phyloP scores from a whole-genome alignment of 2,888 invertebrate species.

The Tenthredo scrophulariae region DNA sequence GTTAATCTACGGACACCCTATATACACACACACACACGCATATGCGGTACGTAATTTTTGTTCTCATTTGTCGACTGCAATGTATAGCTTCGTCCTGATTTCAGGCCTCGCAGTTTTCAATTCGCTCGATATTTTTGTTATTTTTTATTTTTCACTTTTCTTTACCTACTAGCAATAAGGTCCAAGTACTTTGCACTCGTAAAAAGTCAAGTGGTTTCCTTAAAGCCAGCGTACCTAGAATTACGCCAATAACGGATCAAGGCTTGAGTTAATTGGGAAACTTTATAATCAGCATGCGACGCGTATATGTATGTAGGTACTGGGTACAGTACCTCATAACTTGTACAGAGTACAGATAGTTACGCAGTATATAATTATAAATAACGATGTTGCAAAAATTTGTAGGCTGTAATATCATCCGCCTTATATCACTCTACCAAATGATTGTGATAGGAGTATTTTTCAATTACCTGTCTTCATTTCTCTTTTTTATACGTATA shows the following conservation, averaged over 20 bases:
- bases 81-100: not conserved
- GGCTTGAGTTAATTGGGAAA: slow-evolving; percentile 36
- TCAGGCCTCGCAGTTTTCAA: not conserved
- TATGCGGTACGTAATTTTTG: not conserved
- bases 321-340: not conserved
- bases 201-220: slow-evolving; percentile 26
- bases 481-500: not conserved
- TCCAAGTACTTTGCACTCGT: slow-evolving; percentile 20
- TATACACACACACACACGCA: not conserved
- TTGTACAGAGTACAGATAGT: not conserved
- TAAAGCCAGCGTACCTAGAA: slow-evolving; percentile 8
- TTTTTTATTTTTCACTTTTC: not conserved
- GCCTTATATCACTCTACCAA: not conserved
- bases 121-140: not conserved
- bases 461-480: not conserved
- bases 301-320: not conserved
- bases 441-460: not conserved
- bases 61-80: not conserved
- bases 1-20: not conserved
- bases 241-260: slow-evolving; percentile 42
- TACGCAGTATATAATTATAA: slow-evolving; percentile 22
- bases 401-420: not conserved
- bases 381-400: slow-evolving; percentile 16
- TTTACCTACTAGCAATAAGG: not conserved
- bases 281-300: slow-evolving; percentile 14